Evolutionary conservation across 2,113 vertebrate species (phyloP).

Genomic region (Myiozetetes cayanensis): DNA sequence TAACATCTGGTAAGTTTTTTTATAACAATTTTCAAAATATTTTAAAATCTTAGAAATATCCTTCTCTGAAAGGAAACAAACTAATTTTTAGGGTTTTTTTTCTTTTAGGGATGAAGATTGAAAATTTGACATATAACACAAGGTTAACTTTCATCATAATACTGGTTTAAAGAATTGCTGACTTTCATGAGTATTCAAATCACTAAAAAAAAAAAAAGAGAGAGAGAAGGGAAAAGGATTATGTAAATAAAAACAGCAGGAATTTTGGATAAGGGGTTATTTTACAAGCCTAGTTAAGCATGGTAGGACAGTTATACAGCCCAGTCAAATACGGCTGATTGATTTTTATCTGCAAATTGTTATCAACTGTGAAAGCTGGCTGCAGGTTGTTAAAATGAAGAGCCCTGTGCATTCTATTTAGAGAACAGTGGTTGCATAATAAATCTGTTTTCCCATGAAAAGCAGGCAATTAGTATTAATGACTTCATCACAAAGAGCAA

Average conservation of each 20-base stretch:
- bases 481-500: conserved; percentile 12
- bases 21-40: not conserved
- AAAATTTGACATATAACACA: not conserved
- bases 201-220: not conserved
- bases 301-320: conserved; percentile 31
- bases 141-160: not conserved
- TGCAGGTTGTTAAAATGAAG: conserved; percentile 62
- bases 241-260: not conserved
- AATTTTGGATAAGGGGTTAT: not conserved
- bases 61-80: not conserved
- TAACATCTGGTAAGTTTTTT: not conserved
- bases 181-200: not conserved
- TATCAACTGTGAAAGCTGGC: conserved; percentile 62
- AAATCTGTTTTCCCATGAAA: conserved; percentile 57
- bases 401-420: conserved; percentile 48
- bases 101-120: not conserved
- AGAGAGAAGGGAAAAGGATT: not conserved
- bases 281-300: conserved; percentile 50
- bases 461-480: conserved; percentile 62
- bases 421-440: conserved; percentile 56
- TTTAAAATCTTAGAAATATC: not conserved
- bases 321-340: conserved; percentile 60
- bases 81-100: not conserved
- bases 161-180: not conserved
- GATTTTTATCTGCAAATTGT: conserved; percentile 75